Evolutionary conservation across 2,113 vertebrate species (phyloP).

Genomic region (Capra hircus): DNA sequence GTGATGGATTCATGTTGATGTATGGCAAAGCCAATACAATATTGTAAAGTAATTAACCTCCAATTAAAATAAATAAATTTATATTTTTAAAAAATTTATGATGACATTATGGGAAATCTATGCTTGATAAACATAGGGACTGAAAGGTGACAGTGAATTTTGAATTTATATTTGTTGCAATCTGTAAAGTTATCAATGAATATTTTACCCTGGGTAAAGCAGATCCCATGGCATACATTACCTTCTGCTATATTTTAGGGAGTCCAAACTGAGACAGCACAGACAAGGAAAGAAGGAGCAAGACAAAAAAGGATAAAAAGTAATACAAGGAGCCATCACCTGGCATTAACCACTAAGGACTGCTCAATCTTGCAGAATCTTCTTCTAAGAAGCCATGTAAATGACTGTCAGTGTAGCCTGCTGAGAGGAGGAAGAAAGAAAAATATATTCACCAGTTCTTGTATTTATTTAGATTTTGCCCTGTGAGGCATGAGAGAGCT

Average conservation of each 20-base stretch:
- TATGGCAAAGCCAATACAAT: too few relatives aligned
- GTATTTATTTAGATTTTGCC: neutral
- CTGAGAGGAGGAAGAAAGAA: neutral
- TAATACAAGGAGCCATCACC: accelerated
- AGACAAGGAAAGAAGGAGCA: neutral
- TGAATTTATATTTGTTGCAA: neutral
- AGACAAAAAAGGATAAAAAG: neutral
- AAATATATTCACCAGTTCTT: neutral
- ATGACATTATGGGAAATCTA: neutral
- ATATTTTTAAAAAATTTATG: neutral
- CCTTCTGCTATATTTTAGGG: neutral
- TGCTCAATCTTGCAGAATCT: neutral
- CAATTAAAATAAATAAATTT: too few relatives aligned
- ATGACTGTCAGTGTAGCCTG: too few relatives aligned
- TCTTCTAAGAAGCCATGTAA: neutral
- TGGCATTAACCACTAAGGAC: too few relatives aligned
- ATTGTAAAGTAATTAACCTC: too few relatives aligned
- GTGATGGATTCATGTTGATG: too few relatives aligned
- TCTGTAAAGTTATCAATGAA: neutral
- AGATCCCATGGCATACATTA: neutral
- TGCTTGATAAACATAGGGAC: neutral
- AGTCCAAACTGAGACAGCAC: neutral
- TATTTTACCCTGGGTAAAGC: neutral
- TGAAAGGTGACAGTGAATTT: neutral
- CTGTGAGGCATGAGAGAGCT: neutral